Base-by-base conservation (phyloP, 2,888 invertebrate species). In the Melitaea athalia region DNA sequence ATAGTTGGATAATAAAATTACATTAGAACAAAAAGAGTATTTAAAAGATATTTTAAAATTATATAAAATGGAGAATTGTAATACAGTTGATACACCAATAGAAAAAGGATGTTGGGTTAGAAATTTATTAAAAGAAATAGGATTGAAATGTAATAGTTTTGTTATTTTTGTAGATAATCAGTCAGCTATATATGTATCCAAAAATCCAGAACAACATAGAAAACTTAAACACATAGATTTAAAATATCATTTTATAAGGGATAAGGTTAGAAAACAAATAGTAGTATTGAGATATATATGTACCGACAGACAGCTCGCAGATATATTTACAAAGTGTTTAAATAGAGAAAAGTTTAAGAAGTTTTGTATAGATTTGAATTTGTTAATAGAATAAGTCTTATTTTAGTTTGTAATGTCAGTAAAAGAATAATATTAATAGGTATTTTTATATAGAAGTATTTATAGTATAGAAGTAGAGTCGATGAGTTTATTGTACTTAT, bases 31-130 rank as follows among this genome's bases (percentile, higher is more conserved):
- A 45, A 14, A 45, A 45, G 1, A 45, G 11, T 45, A 45, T 45
- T 45, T 45, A 45, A 45, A 45, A 45, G 14, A 45, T 45, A 14
- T 45, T 11, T 45, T 45, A 45, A 45, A 14, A 3, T 14, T 45
- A 45, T 45, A 45, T 45, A 45, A 45, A 45, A 45, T 45, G 45
- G 45, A 45, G 14, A 45, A 45, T 45, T 45, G 45, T 45, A 45
- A 45, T 14, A 11, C 45, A 14, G 14, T 45, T 14, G 11, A 4
- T 14, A 45, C 45, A 45, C 45, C 45, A 45, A 45, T 45, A 45
- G 45, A 45, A 45, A 45, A 45, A 45, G 45, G 65, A 15, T 70
- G 66, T 17, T 74, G 73, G 68, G 55, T 70, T 50, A 60, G 43
- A 43, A 68, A 66, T 62, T 61, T 71, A 31, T 55, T 69, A 57